These are phyloP conservation scores for Nomia melanderi DNA, from an alignment of 1,140 invertebrate species.

Conservation along the genomic window DNA sequence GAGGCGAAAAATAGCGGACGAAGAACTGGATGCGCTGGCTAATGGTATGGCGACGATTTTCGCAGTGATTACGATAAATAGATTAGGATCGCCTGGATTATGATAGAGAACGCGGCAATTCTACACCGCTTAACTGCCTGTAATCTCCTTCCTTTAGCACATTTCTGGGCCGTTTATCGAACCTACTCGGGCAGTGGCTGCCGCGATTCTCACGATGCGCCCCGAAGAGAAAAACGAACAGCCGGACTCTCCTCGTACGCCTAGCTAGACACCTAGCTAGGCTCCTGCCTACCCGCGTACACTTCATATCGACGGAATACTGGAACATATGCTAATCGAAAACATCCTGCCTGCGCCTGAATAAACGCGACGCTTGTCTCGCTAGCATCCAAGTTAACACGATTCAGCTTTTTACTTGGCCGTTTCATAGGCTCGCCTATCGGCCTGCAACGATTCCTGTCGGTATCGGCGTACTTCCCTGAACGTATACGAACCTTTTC, in stretches of 20 bases:
- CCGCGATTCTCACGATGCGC: slow-evolving; percentile 62
- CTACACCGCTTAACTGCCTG: not conserved
- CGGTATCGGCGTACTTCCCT: not conserved
- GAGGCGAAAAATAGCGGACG: not conserved
- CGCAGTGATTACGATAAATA: slow-evolving; percentile 11
- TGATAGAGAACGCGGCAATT: slow-evolving; percentile 23
- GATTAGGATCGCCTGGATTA: slow-evolving; percentile 14
- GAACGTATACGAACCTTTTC: slow-evolving; percentile 71
- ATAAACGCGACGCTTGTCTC: slow-evolving; percentile 8
- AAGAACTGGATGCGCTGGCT: too few species aligned
- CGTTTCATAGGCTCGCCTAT: not conserved
- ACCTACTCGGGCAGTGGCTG: not conserved
- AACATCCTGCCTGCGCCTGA: slow-evolving; percentile 62
- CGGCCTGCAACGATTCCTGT: not conserved
- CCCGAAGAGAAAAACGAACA: slow-evolving; percentile 44
- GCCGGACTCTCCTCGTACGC: too few species aligned
- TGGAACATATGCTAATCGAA: slow-evolving; percentile 72
- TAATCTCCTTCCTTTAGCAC: slow-evolving; percentile 43
- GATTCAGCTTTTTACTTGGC: slow-evolving; percentile 7
- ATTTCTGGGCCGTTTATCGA: slow-evolving; percentile 25
- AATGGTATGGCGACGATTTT: slow-evolving; percentile 27
- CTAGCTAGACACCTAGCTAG: slow-evolving; percentile 33
- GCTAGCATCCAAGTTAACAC: slow-evolving; percentile 11
- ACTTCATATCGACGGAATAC: slow-evolving; percentile 59
- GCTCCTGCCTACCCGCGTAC: slow-evolving; percentile 24